These are phyloP conservation scores for Xyrichtys novacula DNA, from an alignment of 2,797 vertebrate genomes.

Conservation along the genomic window DNA sequence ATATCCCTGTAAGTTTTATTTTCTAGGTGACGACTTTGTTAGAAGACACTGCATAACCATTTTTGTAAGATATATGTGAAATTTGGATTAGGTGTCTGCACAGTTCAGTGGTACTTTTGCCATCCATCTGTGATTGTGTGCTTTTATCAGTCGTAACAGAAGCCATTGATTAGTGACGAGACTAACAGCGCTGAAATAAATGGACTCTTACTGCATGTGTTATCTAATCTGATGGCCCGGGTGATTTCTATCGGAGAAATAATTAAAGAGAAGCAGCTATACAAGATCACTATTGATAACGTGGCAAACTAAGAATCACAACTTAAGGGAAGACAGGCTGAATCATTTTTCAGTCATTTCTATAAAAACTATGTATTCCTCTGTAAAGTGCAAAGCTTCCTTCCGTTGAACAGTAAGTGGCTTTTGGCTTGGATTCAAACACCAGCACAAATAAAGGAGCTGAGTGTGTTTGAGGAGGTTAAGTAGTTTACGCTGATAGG, in stretches of 20 bases:
- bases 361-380: not conserved
- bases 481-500: constrained; percentile 64
- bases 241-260: constrained; percentile 39
- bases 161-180: constrained; percentile 32
- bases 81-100: too few relatives aligned
- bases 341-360: constrained; percentile 45
- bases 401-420: constrained; percentile 19
- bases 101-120: too few relatives aligned
- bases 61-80: too few relatives aligned
- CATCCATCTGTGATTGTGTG: not conserved
- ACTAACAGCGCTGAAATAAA: constrained; percentile 34
- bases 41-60: too few relatives aligned
- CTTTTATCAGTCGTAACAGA: constrained; percentile 19
- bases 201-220: not conserved
- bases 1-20: too few relatives aligned
- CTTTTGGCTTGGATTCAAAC: constrained; percentile 24
- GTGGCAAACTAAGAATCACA: constrained; percentile 30
- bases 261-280: constrained; percentile 26
- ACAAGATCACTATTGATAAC: constrained; percentile 20
- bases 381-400: not conserved
- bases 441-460: constrained; percentile 27
- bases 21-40: too few relatives aligned
- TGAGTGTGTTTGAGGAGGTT: constrained; percentile 39
- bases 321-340: not conserved
- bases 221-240: constrained; percentile 27